Conservation (phyloP, 2,888 invertebrate species). For the Hypsopygia costalis region DNA sequence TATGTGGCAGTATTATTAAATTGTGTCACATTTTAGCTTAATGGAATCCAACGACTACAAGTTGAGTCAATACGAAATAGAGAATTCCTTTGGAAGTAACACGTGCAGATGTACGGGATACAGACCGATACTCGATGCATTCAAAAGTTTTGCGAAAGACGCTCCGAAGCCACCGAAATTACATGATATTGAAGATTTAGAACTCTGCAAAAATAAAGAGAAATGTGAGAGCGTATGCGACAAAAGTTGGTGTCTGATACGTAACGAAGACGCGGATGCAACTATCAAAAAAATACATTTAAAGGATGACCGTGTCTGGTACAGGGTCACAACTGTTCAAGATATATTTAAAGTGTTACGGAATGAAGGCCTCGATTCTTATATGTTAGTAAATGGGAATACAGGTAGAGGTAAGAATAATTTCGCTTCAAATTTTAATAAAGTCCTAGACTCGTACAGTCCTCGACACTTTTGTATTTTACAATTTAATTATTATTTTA, state of each 20-base stretch:
- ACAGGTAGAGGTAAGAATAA: slow-evolving; percentile 82
- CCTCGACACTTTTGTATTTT: neutral
- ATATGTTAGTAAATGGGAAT: slow-evolving; percentile 85
- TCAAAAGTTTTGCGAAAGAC: slow-evolving; percentile 81
- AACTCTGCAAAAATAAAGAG: slow-evolving; percentile 31
- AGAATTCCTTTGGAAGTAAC: slow-evolving; percentile 85
- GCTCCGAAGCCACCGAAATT: slow-evolving; percentile 35
- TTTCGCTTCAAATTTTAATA: neutral
- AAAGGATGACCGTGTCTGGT: slow-evolving; percentile 68
- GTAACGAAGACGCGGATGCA: slow-evolving; percentile 29
- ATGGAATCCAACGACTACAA: slow-evolving; percentile 48
- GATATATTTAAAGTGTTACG: slow-evolving; percentile 72
- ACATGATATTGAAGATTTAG: slow-evolving; percentile 51
- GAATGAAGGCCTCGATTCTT: slow-evolving; percentile 57
- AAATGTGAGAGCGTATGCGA: slow-evolving; percentile 19
- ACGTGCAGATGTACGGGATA: slow-evolving; percentile 87
- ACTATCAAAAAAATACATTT: slow-evolving; percentile 36
- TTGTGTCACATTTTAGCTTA: slow-evolving; percentile 55
- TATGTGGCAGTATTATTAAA: no score
- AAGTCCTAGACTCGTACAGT: no score
- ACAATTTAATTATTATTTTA: slow-evolving; percentile 28
- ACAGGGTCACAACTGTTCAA: slow-evolving; percentile 66
- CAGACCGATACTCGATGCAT: slow-evolving; percentile 82
- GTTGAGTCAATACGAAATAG: slow-evolving; percentile 82
- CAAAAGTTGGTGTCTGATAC: slow-evolving; percentile 45